phyloP scores from a whole-genome alignment of 2,113 vertebrate genomes.

The Ranitomeya imitator region DNA sequence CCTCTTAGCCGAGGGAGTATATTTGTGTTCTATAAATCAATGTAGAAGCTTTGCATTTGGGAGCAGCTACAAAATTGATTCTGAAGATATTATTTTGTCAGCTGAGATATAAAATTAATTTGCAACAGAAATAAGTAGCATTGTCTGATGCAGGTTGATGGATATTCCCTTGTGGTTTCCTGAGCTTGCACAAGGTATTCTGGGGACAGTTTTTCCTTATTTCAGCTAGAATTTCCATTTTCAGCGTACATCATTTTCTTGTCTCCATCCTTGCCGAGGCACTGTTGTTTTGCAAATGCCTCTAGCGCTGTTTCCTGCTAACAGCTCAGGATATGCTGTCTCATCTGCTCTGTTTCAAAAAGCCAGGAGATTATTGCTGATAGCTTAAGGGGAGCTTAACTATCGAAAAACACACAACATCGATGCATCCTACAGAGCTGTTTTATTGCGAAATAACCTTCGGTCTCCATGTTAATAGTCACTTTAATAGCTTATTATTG shows the following conservation, averaged over 20 bases:
- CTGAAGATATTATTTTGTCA: slow-evolving; percentile 44
- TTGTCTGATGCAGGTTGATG: slow-evolving; percentile 11
- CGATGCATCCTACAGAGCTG: background rate
- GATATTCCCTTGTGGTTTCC: slow-evolving; percentile 15
- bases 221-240: slow-evolving; percentile 47
- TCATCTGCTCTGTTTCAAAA: slow-evolving; percentile 53
- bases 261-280: slow-evolving; percentile 50
- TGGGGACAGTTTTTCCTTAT: slow-evolving; percentile 28
- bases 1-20: background rate
- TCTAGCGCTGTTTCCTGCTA: slow-evolving; percentile 45
- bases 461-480: slow-evolving; percentile 18
- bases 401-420: slow-evolving; percentile 36
- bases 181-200: slow-evolving; percentile 6
- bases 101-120: slow-evolving; percentile 41
- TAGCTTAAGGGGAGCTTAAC: slow-evolving; percentile 51
- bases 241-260: slow-evolving; percentile 41
- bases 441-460: slow-evolving; percentile 32
- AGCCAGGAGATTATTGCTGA: slow-evolving; percentile 44
- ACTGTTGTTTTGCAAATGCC: slow-evolving; percentile 56
- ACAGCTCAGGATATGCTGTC: slow-evolving; percentile 44
- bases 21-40: slow-evolving; percentile 28
- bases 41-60: slow-evolving; percentile 45
- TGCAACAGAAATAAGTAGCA: slow-evolving; percentile 40
- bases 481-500: slow-evolving; percentile 25
- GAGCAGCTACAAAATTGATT: slow-evolving; percentile 45